Evolutionary conservation across 1,140 invertebrate genomes (phyloP).

Genomic region (Palaemon carinicauda): DNA sequence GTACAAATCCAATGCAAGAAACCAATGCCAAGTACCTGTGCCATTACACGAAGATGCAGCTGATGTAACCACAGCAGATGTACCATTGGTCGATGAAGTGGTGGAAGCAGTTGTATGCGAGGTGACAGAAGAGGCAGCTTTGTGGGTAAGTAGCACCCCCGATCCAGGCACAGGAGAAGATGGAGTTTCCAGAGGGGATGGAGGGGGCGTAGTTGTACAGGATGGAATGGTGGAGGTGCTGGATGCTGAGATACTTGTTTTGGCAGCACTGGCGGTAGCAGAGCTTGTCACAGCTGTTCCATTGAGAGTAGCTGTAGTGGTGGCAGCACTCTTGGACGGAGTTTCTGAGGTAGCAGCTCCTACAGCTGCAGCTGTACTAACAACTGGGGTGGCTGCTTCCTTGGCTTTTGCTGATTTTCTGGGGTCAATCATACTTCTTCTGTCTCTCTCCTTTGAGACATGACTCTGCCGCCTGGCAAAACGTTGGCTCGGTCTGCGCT

Average conservation of each 20-base stretch:
- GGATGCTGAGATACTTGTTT: neutral
- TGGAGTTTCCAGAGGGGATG: neutral
- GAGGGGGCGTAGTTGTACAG: neutral
- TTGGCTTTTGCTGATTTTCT: neutral
- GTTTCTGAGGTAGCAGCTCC: neutral
- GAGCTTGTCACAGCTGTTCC: neutral
- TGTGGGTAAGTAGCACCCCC: neutral
- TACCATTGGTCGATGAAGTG: neutral
- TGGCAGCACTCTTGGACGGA: neutral
- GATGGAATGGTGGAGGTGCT: neutral
- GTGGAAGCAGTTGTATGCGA: slow-evolving; percentile 7
- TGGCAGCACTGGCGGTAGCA: neutral
- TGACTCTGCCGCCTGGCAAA: slow-evolving; percentile 90
- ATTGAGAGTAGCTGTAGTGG: neutral
- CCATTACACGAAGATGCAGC: neutral
- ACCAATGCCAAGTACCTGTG: neutral
- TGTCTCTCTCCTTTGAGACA: slow-evolving; percentile 78
- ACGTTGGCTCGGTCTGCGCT: slow-evolving; percentile 93
- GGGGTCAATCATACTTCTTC: slow-evolving; percentile 65
- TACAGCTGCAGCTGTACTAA: neutral
- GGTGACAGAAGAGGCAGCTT: neutral
- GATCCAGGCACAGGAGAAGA: neutral
- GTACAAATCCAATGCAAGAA: neutral
- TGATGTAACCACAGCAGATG: neutral
- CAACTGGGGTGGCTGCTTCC: neutral